A percentile compares a stretch with the other conserved stretches of the same genome.
Evolutionary conservation across 2,797 vertebrate species (phyloP).

Genomic region (Sebastes trivittatus): DNA sequence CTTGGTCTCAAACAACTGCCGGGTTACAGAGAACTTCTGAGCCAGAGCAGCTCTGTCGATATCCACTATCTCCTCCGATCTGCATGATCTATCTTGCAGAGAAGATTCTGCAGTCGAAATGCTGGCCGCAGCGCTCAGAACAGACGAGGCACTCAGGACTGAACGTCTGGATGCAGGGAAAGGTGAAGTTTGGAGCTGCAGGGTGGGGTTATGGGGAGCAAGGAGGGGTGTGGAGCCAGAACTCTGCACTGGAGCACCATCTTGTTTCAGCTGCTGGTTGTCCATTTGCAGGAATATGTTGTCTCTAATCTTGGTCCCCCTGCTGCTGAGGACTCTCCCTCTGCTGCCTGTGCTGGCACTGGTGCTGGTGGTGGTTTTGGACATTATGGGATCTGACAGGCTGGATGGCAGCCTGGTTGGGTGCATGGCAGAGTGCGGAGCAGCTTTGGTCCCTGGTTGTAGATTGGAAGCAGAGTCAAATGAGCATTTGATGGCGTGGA

Average conservation of each 20-base stretch:
- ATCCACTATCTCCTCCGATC: slow-evolving; percentile 81
- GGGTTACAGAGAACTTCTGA: slow-evolving; percentile 91
- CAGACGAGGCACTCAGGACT: slow-evolving; percentile 70
- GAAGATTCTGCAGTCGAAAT: slow-evolving; percentile 61
- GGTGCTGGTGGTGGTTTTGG: slow-evolving; percentile 51
- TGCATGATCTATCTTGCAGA: slow-evolving; percentile 72
- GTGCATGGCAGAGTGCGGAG: slow-evolving; percentile 12
- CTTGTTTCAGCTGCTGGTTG: slow-evolving; percentile 77
- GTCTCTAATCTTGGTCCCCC: slow-evolving; percentile 89
- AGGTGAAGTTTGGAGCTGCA: slow-evolving; percentile 48
- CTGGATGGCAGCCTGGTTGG: slow-evolving; percentile 45
- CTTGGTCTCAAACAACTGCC: slow-evolving; percentile 89
- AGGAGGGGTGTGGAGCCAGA: slow-evolving; percentile 29
- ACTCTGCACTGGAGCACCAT: slow-evolving; percentile 37
- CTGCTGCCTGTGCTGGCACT: slow-evolving; percentile 69
- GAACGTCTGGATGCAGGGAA: slow-evolving; percentile 44
- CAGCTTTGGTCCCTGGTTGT: slow-evolving; percentile 38
- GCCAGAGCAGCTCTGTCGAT: slow-evolving; percentile 89
- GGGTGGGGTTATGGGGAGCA: slow-evolving; percentile 28
- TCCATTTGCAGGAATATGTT: slow-evolving; percentile 95
- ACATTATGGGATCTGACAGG: slow-evolving; percentile 61
- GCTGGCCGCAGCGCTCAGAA: slow-evolving; percentile 77
- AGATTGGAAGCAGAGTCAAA: slow-evolving; percentile 83
- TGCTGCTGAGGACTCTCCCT: slow-evolving; percentile 78
- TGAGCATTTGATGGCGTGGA: slow-evolving; percentile 91